phyloP scores from a whole-genome alignment of 2,113 vertebrate genomes.

The Neoarius graeffei region DNA sequence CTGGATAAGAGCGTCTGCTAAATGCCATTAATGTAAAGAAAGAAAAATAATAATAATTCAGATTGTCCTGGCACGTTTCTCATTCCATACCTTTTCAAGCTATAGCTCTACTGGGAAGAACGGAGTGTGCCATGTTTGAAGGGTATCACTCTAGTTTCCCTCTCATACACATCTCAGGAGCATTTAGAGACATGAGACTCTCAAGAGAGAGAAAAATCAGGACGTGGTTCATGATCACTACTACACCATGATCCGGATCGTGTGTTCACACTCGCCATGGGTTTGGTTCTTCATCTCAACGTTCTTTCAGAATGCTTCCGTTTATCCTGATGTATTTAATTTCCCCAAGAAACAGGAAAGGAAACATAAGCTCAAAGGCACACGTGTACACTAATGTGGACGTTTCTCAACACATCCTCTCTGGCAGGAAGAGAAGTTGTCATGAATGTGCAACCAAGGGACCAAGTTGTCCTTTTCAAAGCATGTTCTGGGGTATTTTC shows the following conservation, averaged over 20 bases:
- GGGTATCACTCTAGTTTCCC: background rate
- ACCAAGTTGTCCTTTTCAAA: constrained; percentile 74
- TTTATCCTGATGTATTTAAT: constrained; percentile 1
- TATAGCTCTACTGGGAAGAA: constrained; percentile 42
- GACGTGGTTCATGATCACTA: background rate
- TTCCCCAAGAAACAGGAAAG: background rate
- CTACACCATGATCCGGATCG: constrained; percentile 17
- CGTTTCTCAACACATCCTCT: constrained; percentile 57
- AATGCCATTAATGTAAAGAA: background rate
- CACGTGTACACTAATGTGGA: constrained; percentile 64
- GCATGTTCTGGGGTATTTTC: constrained; percentile 39
- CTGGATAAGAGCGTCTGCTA: too few relatives aligned
- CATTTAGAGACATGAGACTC: constrained; percentile 24
- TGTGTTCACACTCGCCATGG: background rate
- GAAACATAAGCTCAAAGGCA: background rate
- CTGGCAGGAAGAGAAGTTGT: constrained; percentile 72
- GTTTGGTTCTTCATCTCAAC: constrained; percentile 17
- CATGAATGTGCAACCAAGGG: constrained; percentile 64
- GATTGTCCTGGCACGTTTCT: background rate
- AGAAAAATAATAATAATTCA: background rate
- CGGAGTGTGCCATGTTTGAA: background rate
- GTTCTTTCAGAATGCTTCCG: background rate
- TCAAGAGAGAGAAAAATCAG: background rate
- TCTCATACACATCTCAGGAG: constrained; percentile 50
- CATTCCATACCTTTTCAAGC: constrained; percentile 5